phyloP scores from a whole-genome alignment of 2,888 invertebrate genomes.

The Chirona hameri region DNA sequence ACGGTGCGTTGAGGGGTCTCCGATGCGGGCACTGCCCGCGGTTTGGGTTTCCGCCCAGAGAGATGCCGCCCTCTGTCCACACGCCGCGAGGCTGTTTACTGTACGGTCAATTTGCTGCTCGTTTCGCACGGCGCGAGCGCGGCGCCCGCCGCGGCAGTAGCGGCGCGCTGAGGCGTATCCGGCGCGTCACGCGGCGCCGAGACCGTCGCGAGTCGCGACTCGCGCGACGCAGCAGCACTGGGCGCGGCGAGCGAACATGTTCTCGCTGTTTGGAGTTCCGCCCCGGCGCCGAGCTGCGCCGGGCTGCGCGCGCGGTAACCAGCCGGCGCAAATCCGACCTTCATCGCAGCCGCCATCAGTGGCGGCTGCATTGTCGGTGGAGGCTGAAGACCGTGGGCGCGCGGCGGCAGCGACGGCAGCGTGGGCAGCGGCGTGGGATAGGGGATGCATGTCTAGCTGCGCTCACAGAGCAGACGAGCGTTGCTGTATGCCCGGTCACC shows the following conservation, averaged over 20 bases:
- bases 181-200: neutral
- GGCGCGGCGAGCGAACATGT: neutral
- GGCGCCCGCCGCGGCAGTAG: neutral
- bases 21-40: too few relatives aligned
- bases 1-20: neutral
- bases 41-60: too few relatives aligned
- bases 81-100: neutral
- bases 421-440: too few relatives aligned
- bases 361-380: neutral
- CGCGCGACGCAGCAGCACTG: neutral
- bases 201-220: too few relatives aligned
- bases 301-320: neutral
- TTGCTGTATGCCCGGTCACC: neutral
- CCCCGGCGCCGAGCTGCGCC: neutral
- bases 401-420: too few relatives aligned
- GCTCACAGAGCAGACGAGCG: neutral
- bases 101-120: slow-evolving; percentile 2
- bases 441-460: too few relatives aligned
- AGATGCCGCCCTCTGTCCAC: neutral
- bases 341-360: neutral
- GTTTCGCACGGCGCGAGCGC: slow-evolving; percentile 5
- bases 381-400: neutral
- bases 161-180: neutral
- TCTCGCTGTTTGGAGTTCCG: neutral
- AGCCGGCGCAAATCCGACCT: neutral